Evolutionary conservation across 2,113 vertebrate genomes (phyloP).

Genomic region (Rafetus swinhoei): DNA sequence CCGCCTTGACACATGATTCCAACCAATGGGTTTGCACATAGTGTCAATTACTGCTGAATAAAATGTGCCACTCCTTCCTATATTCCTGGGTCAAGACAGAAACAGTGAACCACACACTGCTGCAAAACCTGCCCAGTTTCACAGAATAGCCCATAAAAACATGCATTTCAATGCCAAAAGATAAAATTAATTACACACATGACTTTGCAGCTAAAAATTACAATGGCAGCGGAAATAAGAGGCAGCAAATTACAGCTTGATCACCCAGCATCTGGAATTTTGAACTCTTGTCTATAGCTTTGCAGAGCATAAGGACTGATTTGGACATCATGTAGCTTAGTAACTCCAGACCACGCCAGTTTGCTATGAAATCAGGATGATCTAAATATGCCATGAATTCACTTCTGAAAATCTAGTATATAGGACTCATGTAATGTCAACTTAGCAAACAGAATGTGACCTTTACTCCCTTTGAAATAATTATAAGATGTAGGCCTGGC

Average conservation of each 20-base stretch:
- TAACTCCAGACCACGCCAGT: neutral
- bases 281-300: neutral
- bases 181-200: neutral
- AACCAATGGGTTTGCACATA: neutral
- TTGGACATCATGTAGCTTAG: neutral
- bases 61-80: neutral
- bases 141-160: neutral
- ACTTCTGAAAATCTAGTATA: slow-evolving; percentile 30
- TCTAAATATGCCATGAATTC: slow-evolving; percentile 49
- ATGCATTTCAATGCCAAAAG: neutral
- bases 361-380: slow-evolving; percentile 53
- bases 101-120: neutral
- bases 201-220: slow-evolving; percentile 9
- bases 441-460: slow-evolving; percentile 70
- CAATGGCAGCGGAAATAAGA: neutral
- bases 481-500: slow-evolving; percentile 62
- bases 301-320: slow-evolving; percentile 45
- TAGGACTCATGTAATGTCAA: slow-evolving; percentile 30
- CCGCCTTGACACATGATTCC: neutral
- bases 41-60: neutral
- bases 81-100: neutral
- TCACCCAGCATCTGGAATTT: neutral
- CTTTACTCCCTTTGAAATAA: slow-evolving; percentile 78
- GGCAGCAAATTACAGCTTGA: neutral
- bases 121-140: neutral